phyloP scores from a whole-genome alignment of 2,888 invertebrate genomes.

The Cataglyphis cursor region DNA sequence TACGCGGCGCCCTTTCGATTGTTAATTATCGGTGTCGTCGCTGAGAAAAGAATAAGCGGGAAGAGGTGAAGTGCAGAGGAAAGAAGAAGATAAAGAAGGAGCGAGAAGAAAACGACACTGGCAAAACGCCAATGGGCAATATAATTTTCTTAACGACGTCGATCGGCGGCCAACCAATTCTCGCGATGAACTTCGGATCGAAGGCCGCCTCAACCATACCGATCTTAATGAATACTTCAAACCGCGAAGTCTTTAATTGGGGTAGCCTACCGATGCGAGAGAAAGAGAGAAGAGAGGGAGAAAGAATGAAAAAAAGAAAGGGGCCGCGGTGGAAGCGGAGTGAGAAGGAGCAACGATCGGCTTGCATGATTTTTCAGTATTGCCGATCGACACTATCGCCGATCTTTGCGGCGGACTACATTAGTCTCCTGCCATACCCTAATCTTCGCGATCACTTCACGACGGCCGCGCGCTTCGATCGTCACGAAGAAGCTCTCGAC shows the following conservation, averaged over 20 bases:
- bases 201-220: conserved; percentile 44
- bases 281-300: neutral
- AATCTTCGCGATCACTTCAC: conserved; percentile 55
- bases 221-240: conserved; percentile 57
- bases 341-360: conserved; percentile 25
- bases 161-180: conserved; percentile 44
- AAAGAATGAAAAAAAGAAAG: neutral
- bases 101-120: conserved; percentile 46
- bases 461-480: conserved; percentile 39
- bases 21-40: conserved; percentile 52
- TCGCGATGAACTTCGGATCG: conserved; percentile 57
- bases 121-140: conserved; percentile 54
- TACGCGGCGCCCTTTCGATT: conserved; percentile 43
- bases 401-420: conserved; percentile 52
- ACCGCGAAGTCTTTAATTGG: conserved; percentile 42
- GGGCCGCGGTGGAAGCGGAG: neutral
- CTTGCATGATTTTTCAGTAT: conserved; percentile 56
- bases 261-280: conserved; percentile 41
- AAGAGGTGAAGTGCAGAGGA: conserved; percentile 19
- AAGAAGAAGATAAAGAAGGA: conserved; percentile 6
- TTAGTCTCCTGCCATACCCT: conserved; percentile 55
- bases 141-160: conserved; percentile 52
- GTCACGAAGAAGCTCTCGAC: conserved; percentile 48
- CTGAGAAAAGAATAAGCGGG: conserved; percentile 9
- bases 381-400: conserved; percentile 57